These are phyloP conservation scores for Eublepharis macularius DNA, from an alignment of 2,113 vertebrate species.

Conservation along the genomic window DNA sequence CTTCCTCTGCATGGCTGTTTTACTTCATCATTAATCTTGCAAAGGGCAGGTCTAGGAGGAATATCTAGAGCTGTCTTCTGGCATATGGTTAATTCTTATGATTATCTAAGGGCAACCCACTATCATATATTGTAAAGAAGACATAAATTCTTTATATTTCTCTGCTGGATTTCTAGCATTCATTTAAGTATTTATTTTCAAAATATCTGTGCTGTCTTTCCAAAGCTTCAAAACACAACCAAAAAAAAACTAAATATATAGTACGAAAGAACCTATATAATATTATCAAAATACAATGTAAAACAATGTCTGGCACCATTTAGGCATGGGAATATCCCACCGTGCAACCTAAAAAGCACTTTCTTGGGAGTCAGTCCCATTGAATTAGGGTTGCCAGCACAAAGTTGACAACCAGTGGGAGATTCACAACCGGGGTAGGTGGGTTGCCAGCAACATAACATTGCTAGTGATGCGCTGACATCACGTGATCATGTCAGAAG, in stretches of 20 bases:
- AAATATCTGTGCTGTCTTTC: neutral
- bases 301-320: neutral
- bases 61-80: constrained; percentile 19
- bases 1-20: constrained; percentile 24
- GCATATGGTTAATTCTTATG: neutral
- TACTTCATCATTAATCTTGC: constrained; percentile 28
- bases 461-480: no score
- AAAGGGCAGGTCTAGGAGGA: constrained; percentile 40
- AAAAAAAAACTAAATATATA: neutral
- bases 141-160: neutral
- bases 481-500: no score
- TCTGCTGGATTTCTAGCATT: neutral
- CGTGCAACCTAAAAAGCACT: no score
- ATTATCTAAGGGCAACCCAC: neutral
- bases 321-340: no score
- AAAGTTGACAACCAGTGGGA: no score
- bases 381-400: no score
- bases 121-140: constrained; percentile 24
- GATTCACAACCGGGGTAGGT: no score
- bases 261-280: neutral
- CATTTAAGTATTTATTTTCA: neutral
- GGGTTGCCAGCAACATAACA: no score
- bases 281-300: neutral
- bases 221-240: neutral
- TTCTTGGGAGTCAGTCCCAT: no score